Base-by-base conservation (phyloP, 2,797 vertebrate genomes). In the Acipenser ruthenus region DNA sequence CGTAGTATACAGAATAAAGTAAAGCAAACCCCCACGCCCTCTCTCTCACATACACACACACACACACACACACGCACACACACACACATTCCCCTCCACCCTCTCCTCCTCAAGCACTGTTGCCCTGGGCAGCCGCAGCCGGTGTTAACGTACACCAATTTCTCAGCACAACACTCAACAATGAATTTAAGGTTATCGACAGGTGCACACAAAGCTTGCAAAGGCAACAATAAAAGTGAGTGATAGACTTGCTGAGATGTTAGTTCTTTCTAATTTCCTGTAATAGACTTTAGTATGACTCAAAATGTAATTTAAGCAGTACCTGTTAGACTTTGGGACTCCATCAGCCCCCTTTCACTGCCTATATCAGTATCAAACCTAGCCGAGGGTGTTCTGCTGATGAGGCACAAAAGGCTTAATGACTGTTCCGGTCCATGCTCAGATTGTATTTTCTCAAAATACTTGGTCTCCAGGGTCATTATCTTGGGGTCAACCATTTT, bases 281-380 rank as follows among this genome's bases (percentile, higher is more conserved):
- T 93, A 93, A 86, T 70, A 88, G 87, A 92, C 88, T 91, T 87
- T 77, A 79, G 80, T 84, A 89, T 90, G 76, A 82, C 86, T 76
- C 86, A 84, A 88, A 85, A 88, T 88, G 86, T 85, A 82, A 90
- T 93, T 90, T 89, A 82, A 78, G 82, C 74, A 76, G 61, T 81
- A 87, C 78, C 73, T 79, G 76, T 74, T 83, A 80, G 77, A 74
- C 85, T 85, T 73, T 75, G 74, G 84, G 74, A 85, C 81, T 86
- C 78, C 83, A 83, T 84, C 81, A 88, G 87, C 81, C 70, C 66
- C 78, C 78, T 71, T 53, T 68, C 10, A 11, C 18, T 69, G 8
- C 18, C 18, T 23, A 47, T 65, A 56, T 58, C 10, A 51, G 50
- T 65, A 66, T 6, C 23, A 37, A 53, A 60, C 7, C 8, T 69